phyloP scores from a whole-genome alignment of 1,140 invertebrate species.

The Capitella teleta region DNA sequence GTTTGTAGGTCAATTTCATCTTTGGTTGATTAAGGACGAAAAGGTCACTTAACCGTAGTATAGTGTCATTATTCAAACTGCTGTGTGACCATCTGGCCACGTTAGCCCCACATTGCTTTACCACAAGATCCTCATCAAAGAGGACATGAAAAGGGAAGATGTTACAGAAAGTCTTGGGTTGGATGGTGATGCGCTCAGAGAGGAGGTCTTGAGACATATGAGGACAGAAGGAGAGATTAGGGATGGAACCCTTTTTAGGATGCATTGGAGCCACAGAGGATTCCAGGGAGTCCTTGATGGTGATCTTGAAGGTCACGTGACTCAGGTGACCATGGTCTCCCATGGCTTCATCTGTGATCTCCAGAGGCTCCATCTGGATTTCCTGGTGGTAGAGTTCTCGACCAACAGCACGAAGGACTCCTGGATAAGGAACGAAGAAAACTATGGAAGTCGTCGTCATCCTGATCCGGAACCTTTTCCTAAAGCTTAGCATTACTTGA shows the following conservation, averaged over 20 bases:
- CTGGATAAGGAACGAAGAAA: no score
- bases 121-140: slow-evolving; percentile 31
- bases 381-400: slow-evolving; percentile 30
- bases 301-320: slow-evolving; percentile 17
- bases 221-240: neutral
- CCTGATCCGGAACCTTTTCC: no score
- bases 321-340: slow-evolving; percentile 16
- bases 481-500: no score
- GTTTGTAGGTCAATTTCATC: slow-evolving; percentile 33
- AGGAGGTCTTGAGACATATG: no score
- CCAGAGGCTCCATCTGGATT: slow-evolving; percentile 27
- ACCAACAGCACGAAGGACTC: slow-evolving; percentile 33
- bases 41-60: slow-evolving; percentile 17
- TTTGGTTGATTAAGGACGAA: slow-evolving; percentile 37
- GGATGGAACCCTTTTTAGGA: neutral
- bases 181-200: slow-evolving; percentile 17
- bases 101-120: slow-evolving; percentile 34
- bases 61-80: slow-evolving; percentile 18
- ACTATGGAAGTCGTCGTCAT: no score
- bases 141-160: slow-evolving; percentile 43
- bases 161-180: slow-evolving; percentile 18
- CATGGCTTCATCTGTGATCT: neutral
- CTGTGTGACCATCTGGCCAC: slow-evolving; percentile 5
- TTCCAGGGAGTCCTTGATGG: neutral
- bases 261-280: neutral